Evolutionary conservation across 2,888 invertebrate genomes (phyloP), one percentile per base, ranked within the genome.

Genomic region (Fabriciana adippe): DNA sequence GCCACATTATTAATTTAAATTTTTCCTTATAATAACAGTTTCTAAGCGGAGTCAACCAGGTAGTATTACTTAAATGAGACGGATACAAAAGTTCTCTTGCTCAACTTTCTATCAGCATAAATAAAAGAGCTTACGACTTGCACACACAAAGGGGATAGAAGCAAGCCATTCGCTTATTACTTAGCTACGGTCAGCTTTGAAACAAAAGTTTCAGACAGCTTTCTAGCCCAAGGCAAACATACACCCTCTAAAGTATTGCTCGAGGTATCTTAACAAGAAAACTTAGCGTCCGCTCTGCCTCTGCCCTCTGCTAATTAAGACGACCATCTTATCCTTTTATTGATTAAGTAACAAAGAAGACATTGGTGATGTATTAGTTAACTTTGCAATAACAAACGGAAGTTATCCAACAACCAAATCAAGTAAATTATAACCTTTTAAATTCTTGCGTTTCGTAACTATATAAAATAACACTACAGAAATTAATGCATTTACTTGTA

Each of bases 71-170:
- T 15, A 13, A 15, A 21, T 6, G 21, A 21, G n/a, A 15, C 47
- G 13, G 6, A 47, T 21, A 26, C 26, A 11, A 31, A 26, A 59
- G n/a, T 13, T 31, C 5, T 14, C 15, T 11, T 6, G 15, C 18
- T 18, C 18, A 61, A 61, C 18, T 61, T 61, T 35, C 53, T 53
- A 61, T 53, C 61, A 53, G 61, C 51, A 61, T 61, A 61, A 61
- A 61, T 61, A 61, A 61, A 61, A 61, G 61, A 61, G 41, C 61
- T 21, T 35, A 53, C 61, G 61, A 35, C 53, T 41, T 16, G 16
- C 31, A 16, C 16, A 51, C 61, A 61, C 61, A 61, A 61, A 61
- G 61, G 53, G 35, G 61, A 41, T 53, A 59, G 59, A 59, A 13
- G 53, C 53, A 26, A 57, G 47, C 50, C 60, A 51, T 51, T 51